Evolutionary conservation across 92 coral and sea anemone genomes (phyloP), one percentile per base, ranked within the genome.

Genomic region (Diadumene lineata): DNA sequence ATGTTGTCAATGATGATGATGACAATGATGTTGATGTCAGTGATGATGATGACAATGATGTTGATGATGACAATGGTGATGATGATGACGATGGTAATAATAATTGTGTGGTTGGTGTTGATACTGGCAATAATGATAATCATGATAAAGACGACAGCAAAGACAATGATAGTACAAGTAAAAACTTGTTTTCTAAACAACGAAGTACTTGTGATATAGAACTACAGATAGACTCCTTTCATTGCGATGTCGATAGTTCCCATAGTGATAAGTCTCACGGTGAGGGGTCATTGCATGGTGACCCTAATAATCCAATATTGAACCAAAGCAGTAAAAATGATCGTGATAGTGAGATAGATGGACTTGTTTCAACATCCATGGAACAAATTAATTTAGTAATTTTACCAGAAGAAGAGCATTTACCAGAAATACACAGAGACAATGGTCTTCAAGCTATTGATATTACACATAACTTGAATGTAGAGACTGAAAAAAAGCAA

Each of bases 301-400:
- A 6, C 38, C 13, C 26, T 28, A 62, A 30, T 30, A 28, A 28
- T 0, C 43, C 68, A 62, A 0, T 31, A 28, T 13, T 22, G 15
- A 62, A 26, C 21, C 68, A 53, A 29, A 53, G 34, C 0, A 64
- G 61, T 15, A 50, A 48, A 0, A 18, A 22, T 55, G 34, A 2
- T 6, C 23, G 23, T 56, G 46, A 0, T 0, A 60, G 28, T 26
- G 58, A 43, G 1, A 72, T 21, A 56, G 77, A 33, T 10, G 56
- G 77, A 31, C 32, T 72, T 15, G 22, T 55, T 24, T 29, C 32
- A 1, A 1, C 56, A 6, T 51, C 77, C 10, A 33, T 56, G 50
- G 77, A 72, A 22, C 66, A 72, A 56, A 21, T 72, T 25, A 57
- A 72, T 53, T 72, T 72, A 11, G 77, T 56, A 4, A n/a, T 72